Base-by-base conservation (phyloP, 2,113 vertebrate species). In the Galemys pyrenaicus region DNA sequence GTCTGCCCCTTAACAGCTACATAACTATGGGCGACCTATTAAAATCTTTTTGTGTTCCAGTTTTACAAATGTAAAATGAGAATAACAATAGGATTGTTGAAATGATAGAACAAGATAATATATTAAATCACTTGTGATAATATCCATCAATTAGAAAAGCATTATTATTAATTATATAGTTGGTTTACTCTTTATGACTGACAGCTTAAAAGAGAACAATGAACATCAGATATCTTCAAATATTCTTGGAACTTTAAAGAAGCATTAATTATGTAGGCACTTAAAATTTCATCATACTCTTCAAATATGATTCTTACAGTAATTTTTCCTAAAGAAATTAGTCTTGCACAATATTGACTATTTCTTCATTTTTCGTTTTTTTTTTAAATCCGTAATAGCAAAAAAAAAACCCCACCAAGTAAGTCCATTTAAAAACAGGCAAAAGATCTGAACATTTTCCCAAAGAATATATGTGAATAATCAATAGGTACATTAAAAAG, bases 161-260 rank as follows among this genome's bases (percentile, higher is more conserved):
- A 92, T 44, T 87, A 94, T 82, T 89, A 92, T 94, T 82, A 91
- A 94, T 75, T 77, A 82, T 85, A 86, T 2, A 87, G 64, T 15
- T 91, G 56, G 73, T 77, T 94, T 91, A 74, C 46, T 88, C 37
- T 90, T 91, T 90, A 67, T 83, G 68, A 87, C 19, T 83, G 49
- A 94, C 87, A 95, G 51, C 71, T 91, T 93, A 94, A 92, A 95
- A 85, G 41, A 67, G 71, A 95, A 87, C 28, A 95, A 93, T 80
- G 83, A 97, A 73, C 39, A 90, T 73, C 67, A 87, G n/a, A 70
- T 77, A 89, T n/a, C 16, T 93, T 88, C 41, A 79, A 64, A 81
- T 85, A 91, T 58, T 41, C 84, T 94, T 58, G 49, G 20, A 92
- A 94, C 54, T 58, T 73, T 62, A 94, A 87, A 92, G 64, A 89